Conservation (phyloP, 2,888 invertebrate genomes). For the Eulithis prunata region DNA sequence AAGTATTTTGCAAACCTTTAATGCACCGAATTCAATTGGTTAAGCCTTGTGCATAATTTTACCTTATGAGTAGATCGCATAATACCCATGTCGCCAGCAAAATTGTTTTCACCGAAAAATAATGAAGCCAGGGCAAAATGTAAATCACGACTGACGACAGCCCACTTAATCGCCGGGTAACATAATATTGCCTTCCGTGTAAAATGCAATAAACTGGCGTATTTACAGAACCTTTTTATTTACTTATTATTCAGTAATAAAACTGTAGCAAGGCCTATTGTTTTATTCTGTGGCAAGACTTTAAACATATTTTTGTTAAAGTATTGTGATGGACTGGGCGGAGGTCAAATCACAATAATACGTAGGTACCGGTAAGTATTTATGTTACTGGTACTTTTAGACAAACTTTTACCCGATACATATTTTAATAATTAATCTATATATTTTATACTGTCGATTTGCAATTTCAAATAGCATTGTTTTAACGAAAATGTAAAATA, state of each 20-base stretch:
- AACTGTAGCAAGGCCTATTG: conserved; percentile 44
- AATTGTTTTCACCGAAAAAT: conserved; percentile 43
- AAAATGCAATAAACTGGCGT: conserved; percentile 49
- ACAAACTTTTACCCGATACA: too few relatives aligned
- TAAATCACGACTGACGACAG: conserved; percentile 64
- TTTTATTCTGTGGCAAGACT: conserved; percentile 43
- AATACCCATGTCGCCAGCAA: conserved; percentile 25
- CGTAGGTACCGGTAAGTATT: neutral
- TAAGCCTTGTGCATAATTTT: conserved; percentile 24
- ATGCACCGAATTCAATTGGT: conserved; percentile 28
- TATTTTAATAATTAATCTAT: too few relatives aligned
- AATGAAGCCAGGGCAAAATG: conserved; percentile 57
- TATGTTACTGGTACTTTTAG: too few relatives aligned
- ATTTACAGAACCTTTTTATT: conserved; percentile 47
- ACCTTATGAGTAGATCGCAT: conserved; percentile 11
- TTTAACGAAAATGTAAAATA: too few relatives aligned
- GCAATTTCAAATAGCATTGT: too few relatives aligned
- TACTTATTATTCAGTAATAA: conserved; percentile 45
- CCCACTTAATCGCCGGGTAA: conserved; percentile 63
- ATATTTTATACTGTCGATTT: too few relatives aligned
- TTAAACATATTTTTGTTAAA: conserved; percentile 39
- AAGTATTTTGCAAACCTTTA: neutral
- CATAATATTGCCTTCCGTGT: conserved; percentile 62
- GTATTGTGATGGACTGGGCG: conserved; percentile 33
- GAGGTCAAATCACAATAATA: conserved; percentile 23